A percentile compares a stretch with the other conserved stretches of the same genome.
phyloP scores from a whole-genome alignment of 2,113 vertebrate genomes.

The Nycticryphes semicollaris region DNA sequence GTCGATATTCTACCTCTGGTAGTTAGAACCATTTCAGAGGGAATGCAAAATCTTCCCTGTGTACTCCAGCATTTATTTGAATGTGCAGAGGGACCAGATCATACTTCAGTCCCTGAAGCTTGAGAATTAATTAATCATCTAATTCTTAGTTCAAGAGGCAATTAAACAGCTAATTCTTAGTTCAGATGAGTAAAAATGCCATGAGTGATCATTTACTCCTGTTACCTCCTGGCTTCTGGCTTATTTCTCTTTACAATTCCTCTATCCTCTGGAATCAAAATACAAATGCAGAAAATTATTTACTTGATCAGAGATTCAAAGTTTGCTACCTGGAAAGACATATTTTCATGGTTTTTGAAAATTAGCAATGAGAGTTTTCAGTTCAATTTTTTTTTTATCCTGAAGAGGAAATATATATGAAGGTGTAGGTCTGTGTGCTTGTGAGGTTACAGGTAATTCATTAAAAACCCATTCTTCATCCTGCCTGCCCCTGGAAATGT shows the following conservation, averaged over 20 bases:
- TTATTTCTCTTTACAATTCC: neutral
- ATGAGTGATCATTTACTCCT: neutral
- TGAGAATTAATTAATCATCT: constrained; percentile 1
- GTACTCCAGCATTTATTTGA: neutral
- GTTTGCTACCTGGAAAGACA: neutral
- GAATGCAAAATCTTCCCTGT: neutral
- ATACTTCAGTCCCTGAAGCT: neutral
- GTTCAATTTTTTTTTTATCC: neutral
- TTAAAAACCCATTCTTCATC: constrained; percentile 52
- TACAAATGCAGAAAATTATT: constrained; percentile 1
- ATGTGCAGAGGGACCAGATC: neutral
- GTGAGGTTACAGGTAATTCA: constrained; percentile 29
- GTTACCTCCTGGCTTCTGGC: neutral
- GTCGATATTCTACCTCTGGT: neutral
- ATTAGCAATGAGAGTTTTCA: neutral
- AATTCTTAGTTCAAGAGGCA: neutral
- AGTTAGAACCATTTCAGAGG: neutral
- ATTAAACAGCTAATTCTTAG: constrained; percentile 1
- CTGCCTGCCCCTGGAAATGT: constrained; percentile 39
- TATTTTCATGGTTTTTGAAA: neutral
- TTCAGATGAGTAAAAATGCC: constrained; percentile 3
- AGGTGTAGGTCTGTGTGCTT: neutral
- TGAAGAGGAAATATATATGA: neutral
- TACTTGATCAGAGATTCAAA: neutral
- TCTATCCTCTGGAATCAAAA: neutral